Evolutionary conservation across 30 jellyfish, hydroid and myxozoan genomes (phyloP).

Genomic region (Mastigias papua): DNA sequence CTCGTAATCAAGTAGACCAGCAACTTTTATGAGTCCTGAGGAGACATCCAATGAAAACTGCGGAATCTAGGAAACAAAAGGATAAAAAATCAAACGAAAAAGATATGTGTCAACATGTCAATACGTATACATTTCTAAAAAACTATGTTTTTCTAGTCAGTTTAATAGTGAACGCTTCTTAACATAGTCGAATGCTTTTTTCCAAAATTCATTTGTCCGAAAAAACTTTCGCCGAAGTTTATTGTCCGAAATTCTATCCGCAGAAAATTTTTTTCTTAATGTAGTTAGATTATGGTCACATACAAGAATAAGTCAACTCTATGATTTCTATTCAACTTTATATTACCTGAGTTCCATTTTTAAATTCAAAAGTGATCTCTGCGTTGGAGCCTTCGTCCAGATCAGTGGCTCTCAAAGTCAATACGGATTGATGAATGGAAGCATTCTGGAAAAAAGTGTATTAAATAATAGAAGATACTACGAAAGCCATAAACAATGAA

Average conservation of each 20-base stretch:
- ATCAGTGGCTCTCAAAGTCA: constrained; percentile 62
- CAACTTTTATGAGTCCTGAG: constrained; percentile 43
- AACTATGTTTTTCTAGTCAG: too few species aligned
- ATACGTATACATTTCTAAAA: too few species aligned
- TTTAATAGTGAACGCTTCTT: too few species aligned
- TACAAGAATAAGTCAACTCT: too few species aligned
- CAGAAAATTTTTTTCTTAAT: too few species aligned
- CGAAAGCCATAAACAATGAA: not conserved
- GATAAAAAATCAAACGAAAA: not conserved
- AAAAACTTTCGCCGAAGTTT: too few species aligned
- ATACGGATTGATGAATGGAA: constrained; percentile 14
- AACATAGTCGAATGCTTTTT: too few species aligned
- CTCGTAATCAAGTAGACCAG: constrained; percentile 72
- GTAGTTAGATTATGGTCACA: too few species aligned
- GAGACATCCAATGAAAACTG: constrained; percentile 46
- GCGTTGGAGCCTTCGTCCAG: constrained; percentile 69
- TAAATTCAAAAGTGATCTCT: constrained; percentile 50
- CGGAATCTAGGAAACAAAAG: constrained; percentile 21
- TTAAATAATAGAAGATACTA: not conserved
- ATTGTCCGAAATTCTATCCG: too few species aligned
- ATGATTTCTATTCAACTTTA: too few species aligned
- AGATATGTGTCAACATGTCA: too few species aligned
- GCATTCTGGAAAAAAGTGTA: constrained; percentile 26
- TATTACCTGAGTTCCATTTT: constrained; percentile 70
- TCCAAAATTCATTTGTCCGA: too few species aligned